Evolutionary conservation across 2,797 vertebrate species (phyloP).

Genomic region (Takifugu rubripes): DNA sequence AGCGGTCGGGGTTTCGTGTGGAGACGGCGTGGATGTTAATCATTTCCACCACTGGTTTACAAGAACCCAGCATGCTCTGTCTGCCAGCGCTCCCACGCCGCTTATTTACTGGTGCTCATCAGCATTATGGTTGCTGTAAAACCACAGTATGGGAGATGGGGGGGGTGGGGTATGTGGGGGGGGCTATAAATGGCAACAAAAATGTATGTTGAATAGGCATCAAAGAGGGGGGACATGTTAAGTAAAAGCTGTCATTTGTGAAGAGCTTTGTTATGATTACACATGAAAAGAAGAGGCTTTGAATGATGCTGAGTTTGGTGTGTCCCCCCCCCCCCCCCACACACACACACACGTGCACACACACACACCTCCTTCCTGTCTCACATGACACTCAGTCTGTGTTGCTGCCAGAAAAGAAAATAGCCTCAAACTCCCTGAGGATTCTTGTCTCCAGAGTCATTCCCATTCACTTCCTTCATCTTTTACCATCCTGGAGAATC

Average conservation of each 20-base stretch:
- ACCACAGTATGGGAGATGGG: slow-evolving; percentile 15
- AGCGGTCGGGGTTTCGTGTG: slow-evolving; percentile 23
- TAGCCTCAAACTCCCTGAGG: slow-evolving; percentile 47
- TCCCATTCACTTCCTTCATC: slow-evolving; percentile 28
- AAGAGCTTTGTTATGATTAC: slow-evolving; percentile 26
- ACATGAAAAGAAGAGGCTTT: slow-evolving; percentile 9
- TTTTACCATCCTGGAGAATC: slow-evolving; percentile 65
- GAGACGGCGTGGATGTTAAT: slow-evolving; percentile 56
- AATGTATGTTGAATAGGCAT: background rate
- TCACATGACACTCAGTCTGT: slow-evolving; percentile 35
- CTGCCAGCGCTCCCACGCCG: slow-evolving; percentile 35
- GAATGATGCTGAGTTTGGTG: slow-evolving; percentile 15
- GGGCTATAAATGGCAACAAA: slow-evolving; percentile 21
- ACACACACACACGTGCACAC: too few relatives aligned
- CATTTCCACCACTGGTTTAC: slow-evolving; percentile 62
- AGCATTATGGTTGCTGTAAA: slow-evolving; percentile 34
- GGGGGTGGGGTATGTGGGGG: too few relatives aligned
- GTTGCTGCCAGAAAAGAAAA: slow-evolving; percentile 47
- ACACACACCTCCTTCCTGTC: slow-evolving; percentile 2
- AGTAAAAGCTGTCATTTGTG: slow-evolving; percentile 15
- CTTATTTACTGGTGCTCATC: slow-evolving; percentile 51
- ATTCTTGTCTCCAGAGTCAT: slow-evolving; percentile 26
- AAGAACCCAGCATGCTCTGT: slow-evolving; percentile 55
- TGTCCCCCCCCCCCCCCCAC: background rate
- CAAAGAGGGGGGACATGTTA: slow-evolving; percentile 5